Conservation (phyloP, 2,888 invertebrate genomes). For the Hydropsyche betteni region DNA sequence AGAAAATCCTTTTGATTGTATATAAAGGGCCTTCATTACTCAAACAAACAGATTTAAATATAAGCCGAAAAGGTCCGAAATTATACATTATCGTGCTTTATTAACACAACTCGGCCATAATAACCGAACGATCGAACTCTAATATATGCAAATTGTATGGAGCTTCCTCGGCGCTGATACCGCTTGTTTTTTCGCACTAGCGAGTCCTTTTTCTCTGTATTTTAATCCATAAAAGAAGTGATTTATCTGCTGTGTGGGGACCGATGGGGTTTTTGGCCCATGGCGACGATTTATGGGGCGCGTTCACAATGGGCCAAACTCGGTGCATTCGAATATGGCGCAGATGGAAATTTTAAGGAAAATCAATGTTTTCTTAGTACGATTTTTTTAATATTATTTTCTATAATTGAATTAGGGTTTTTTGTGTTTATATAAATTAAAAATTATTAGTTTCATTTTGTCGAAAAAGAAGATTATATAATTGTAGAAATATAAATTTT, state of each 20-base stretch:
- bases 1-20: conserved; percentile 26
- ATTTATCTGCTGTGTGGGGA: conserved; percentile 12
- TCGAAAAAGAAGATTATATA: too few relatives aligned
- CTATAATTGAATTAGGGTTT: too few relatives aligned
- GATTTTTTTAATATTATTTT: too few relatives aligned
- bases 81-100: conserved; percentile 2
- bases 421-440: too few relatives aligned
- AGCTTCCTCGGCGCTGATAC: background rate
- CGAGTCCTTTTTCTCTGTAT: background rate
- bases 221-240: conserved; percentile 30
- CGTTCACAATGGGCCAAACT: background rate
- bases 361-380: background rate
- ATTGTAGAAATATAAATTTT: too few relatives aligned
- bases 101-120: background rate
- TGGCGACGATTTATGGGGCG: conserved; percentile 15
- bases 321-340: background rate
- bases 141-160: background rate
- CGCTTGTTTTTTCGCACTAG: conserved; percentile 14
- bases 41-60: conserved; percentile 24
- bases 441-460: too few relatives aligned
- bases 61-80: conserved; percentile 16
- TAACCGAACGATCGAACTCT: background rate
- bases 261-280: background rate
- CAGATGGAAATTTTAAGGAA: background rate
- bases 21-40: conserved; percentile 17